These are phyloP conservation scores for Sicus ferrugineus DNA, from an alignment of 2,888 invertebrate species.

Conservation along the genomic window DNA sequence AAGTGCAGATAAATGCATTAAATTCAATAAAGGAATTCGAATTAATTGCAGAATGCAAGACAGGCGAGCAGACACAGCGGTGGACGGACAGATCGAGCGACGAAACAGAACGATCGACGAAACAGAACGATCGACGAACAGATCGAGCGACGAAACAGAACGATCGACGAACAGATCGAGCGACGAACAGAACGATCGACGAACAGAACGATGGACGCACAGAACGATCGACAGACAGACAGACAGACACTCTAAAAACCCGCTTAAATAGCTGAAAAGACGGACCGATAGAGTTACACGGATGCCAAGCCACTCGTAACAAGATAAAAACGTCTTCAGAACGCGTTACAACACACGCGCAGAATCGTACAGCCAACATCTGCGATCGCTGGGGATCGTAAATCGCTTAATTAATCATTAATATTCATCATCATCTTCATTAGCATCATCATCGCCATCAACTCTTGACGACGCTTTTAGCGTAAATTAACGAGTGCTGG, in stretches of 20 bases:
- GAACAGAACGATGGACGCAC: too few relatives aligned
- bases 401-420: slow-evolving; percentile 37
- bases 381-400: slow-evolving; percentile 16
- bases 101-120: background rate
- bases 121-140: too few relatives aligned
- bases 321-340: background rate
- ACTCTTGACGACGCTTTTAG: slow-evolving; percentile 18
- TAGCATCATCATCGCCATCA: slow-evolving; percentile 25
- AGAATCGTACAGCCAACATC: background rate
- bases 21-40: slow-evolving; percentile 32
- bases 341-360: background rate
- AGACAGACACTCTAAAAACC: background rate
- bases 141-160: too few relatives aligned
- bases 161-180: background rate
- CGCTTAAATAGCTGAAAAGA: background rate
- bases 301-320: background rate
- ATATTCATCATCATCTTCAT: slow-evolving; percentile 28
- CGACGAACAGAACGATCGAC: background rate
- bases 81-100: background rate
- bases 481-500: slow-evolving; percentile 13
- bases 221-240: background rate
- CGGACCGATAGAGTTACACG: background rate
- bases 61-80: background rate
- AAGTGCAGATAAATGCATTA: slow-evolving; percentile 35
- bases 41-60: slow-evolving; percentile 18